A percentile compares a stretch with the other conserved stretches of the same genome.
phyloP scores from a whole-genome alignment of 2,888 invertebrate species.

The Doris montereyensis region DNA sequence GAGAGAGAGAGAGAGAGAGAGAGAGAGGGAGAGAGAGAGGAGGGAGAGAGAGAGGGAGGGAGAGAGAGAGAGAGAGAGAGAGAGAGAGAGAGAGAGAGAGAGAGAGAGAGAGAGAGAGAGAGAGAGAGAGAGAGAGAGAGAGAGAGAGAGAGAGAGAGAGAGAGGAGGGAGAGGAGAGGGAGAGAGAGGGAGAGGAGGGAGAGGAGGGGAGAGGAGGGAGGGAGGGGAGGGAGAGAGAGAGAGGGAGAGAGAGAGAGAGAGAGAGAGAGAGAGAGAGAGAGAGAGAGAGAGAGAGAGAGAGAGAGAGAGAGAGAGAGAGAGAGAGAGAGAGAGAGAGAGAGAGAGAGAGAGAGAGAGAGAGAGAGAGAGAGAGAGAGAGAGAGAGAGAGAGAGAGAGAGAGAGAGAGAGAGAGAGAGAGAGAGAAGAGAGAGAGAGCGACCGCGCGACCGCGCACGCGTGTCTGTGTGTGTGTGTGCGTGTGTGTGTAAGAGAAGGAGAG shows the following conservation, averaged over 20 bases:
- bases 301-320: not conserved
- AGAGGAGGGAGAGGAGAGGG: not conserved
- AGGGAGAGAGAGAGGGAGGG: too few species aligned
- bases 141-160: not conserved
- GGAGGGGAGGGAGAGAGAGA: not conserved
- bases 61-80: conserved; percentile 26
- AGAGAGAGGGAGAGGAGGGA: not conserved
- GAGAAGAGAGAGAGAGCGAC: not conserved
- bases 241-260: not conserved
- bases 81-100: conserved; percentile 47
- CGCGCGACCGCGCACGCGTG: too few species aligned
- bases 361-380: not conserved
- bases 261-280: not conserved
- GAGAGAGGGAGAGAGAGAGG: too few species aligned
- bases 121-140: not conserved
- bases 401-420: not conserved
- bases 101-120: too few species aligned
- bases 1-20: too few species aligned
- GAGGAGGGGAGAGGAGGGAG: not conserved
- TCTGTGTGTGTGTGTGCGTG: too few species aligned
- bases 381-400: not conserved
- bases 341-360: not conserved
- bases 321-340: not conserved
- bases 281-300: not conserved
- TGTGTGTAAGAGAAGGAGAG: too few species aligned